Base-by-base conservation (phyloP, 2,888 invertebrate species). In the Aproaerema taeniolella region DNA sequence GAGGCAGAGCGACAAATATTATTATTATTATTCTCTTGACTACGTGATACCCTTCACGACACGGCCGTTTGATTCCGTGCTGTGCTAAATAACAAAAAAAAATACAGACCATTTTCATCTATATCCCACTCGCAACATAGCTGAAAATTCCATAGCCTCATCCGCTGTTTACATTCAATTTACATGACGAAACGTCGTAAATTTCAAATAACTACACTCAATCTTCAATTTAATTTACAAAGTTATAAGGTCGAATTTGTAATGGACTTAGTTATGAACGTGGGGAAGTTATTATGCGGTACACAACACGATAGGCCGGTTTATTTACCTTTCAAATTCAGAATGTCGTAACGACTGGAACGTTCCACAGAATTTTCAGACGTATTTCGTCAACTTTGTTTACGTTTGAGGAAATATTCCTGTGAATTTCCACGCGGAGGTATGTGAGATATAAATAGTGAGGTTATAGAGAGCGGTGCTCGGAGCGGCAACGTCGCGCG, bases 401-500 rank as follows among this genome's bases (percentile, higher is more conserved):
- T 4, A 20, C 20, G 4, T 20, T 20, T 9, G n/a, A 26, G 26
- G 4, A 20, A 8, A 8, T 20, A 6, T 20, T 20, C 4, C 8
- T 26, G n/a, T 26, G 20, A 9, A n/a, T 26, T 26, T 26, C 26
- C 26, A 26, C n/a, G n/a, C 6, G 26, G 8, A 26, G 5, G n/a
- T 20, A 26, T 9, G 26, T 9, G 7, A 7, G 20, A 26, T 26
- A 26, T 9, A 26, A 26, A 26, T 26, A 26, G 26, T 9, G 26
- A 26, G 6, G 38, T 33, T 42, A 43, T 50, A 45, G 42, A 50
- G 50, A 50, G 51, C 42, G 46, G 47, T 73, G 70, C 67, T 68
- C 53, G 47, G 70, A 61, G 49, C 66, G 74, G 74, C 74, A 74
- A 74, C 74, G 65, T 56, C 60, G 73, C 74, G 38, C 45, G 24